Base-by-base conservation (phyloP, 2,113 vertebrate species). In the Apteryx owenii region DNA sequence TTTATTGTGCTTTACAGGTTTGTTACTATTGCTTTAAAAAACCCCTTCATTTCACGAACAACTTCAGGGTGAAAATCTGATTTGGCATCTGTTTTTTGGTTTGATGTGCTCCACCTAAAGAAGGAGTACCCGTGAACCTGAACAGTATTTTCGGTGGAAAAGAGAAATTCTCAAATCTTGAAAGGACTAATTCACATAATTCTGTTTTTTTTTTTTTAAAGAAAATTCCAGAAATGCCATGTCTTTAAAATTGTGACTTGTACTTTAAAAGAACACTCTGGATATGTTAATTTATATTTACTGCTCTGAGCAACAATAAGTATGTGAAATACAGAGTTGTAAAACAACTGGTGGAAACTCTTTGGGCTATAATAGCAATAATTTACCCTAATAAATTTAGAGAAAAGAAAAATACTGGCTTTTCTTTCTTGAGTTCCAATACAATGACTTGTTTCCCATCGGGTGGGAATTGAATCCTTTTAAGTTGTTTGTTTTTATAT, bases 401-500 rank as follows among this genome's bases (percentile, higher is more conserved):
- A 68, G 71, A 60, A 69, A n/a, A 31, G 16, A 46, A 48, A 79
- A 82, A 56, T 56, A 12, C 12, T 68, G 36, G 0, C 23, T 73
- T 88, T 66, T 82, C 42, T 72, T 73, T 50, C 61, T 21, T 72
- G 58, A 69, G 40, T 78, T 69, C 54, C n/a, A 38, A 2, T 16
- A 40, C 42, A 42, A 81, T 81, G 26, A 25, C 42, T 11, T 28
- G 21, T 91, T 90, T 96, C 40, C 54, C n/a, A 7, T 40, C 29
- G 79, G 62, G 26, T 83, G 66, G 3, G 48, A 40, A 54, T 14
- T 93, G 80, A 13, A 60, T 93, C 21, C 56, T 91, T 79, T 79
- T 70, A 66, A 56, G 72, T 56, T 86, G 31, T 85, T 95, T 81
- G 66, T 83, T 93, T 93, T 88, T 72, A 46, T 90, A 50, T 54